Evolutionary conservation across 64 coral and sea anemone genomes (phyloP).

Genomic region (Platygyra sinensis): DNA sequence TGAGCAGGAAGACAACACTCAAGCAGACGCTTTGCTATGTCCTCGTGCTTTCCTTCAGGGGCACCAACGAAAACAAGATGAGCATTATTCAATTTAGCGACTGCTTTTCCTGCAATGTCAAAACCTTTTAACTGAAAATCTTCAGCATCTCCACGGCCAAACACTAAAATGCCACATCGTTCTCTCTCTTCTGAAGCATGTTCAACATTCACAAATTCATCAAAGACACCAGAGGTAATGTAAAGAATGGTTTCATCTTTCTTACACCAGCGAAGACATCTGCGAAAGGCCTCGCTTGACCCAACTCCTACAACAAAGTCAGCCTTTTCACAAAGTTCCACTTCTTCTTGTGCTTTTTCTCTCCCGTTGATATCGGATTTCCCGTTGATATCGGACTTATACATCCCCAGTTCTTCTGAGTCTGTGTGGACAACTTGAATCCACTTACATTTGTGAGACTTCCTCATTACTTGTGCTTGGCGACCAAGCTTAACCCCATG

Average conservation of each 20-base stretch:
- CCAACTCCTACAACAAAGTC: conserved; percentile 15
- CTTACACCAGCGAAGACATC: no score
- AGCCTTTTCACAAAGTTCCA: background rate
- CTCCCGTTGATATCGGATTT: background rate
- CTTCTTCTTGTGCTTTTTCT: background rate
- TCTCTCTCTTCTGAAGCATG: background rate
- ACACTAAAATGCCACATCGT: no score
- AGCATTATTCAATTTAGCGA: no score
- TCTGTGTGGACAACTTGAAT: conserved; percentile 26
- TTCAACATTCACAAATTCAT: background rate
- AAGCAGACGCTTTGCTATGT: no score
- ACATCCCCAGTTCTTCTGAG: background rate
- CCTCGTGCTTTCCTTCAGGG: no score
- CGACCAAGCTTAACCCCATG: background rate
- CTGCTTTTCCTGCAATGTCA: no score
- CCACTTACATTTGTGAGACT: background rate
- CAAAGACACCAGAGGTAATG: background rate
- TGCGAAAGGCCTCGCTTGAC: no score
- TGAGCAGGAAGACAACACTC: no score
- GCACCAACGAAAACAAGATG: no score
- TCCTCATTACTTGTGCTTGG: background rate
- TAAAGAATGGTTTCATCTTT: no score
- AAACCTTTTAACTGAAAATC: no score
- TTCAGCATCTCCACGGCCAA: no score
- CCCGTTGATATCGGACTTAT: background rate